These are phyloP conservation scores for Taurulus bubalis DNA, from an alignment of 2,113 vertebrate genomes.

Conservation along the genomic window DNA sequence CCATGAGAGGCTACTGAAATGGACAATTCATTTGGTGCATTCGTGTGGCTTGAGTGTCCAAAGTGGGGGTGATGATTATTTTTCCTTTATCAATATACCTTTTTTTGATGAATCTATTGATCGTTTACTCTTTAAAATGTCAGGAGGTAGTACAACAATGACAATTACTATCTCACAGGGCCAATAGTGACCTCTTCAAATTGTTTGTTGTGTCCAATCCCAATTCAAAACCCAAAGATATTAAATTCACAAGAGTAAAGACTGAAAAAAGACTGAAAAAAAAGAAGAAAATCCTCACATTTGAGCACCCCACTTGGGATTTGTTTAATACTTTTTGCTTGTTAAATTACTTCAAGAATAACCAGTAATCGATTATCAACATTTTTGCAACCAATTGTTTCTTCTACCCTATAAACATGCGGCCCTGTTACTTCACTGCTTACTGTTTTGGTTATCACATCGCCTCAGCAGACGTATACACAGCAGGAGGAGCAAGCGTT, in stretches of 20 bases:
- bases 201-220: neutral
- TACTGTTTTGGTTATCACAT: conserved; percentile 31
- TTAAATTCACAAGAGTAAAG: neutral
- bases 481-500: conserved; percentile 46
- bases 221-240: neutral
- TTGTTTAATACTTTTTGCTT: neutral
- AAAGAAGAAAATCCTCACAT: neutral
- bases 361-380: neutral
- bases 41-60: neutral
- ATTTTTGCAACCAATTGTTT: neutral
- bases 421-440: conserved; percentile 14
- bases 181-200: neutral
- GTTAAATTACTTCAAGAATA: neutral
- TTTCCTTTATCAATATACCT: neutral
- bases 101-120: neutral
- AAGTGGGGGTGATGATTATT: neutral
- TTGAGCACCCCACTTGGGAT: neutral
- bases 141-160: neutral
- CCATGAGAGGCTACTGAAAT: neutral
- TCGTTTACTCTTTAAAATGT: neutral
- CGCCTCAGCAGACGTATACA: neutral
- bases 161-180: neutral
- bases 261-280: neutral
- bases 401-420: neutral
- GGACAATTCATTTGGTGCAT: neutral